Evolutionary conservation across 1,140 invertebrate genomes (phyloP).

Genomic region (Vanessa atalanta): DNA sequence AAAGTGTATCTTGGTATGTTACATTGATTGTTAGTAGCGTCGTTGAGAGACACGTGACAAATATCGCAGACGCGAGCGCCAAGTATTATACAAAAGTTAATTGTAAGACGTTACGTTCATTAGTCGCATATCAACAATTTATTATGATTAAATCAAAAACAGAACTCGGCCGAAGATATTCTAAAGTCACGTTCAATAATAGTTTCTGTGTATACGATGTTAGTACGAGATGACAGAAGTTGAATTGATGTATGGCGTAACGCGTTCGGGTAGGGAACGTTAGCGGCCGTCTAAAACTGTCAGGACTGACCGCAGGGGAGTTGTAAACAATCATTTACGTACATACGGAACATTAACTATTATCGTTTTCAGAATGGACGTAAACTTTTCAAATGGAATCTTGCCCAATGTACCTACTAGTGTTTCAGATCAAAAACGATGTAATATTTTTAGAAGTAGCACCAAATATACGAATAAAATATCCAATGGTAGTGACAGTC

Average conservation of each 20-base stretch:
- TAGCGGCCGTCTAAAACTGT: conserved; percentile 19
- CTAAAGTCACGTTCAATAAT: conserved; percentile 13
- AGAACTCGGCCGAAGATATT: neutral
- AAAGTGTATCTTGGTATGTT: conserved; percentile 4
- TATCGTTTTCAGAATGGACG: conserved; percentile 20
- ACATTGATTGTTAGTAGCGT: conserved; percentile 9
- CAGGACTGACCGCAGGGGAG: conserved; percentile 23
- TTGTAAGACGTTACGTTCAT: conserved; percentile 20
- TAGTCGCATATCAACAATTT: conserved; percentile 7
- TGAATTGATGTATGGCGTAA: conserved; percentile 6
- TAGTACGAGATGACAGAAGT: conserved; percentile 1
- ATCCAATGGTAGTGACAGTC: no score
- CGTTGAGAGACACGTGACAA: conserved; percentile 17
- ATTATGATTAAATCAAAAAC: neutral
- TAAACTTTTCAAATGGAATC: conserved; percentile 22
- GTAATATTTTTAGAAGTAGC: no score
- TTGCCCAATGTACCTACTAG: conserved; percentile 18
- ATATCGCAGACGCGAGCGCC: conserved; percentile 3
- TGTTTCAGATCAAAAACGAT: neutral
- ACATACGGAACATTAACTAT: conserved; percentile 16
- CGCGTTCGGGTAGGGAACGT: neutral
- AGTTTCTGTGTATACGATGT: conserved; percentile 1
- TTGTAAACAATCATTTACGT: conserved; percentile 34
- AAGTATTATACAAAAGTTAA: conserved; percentile 17
- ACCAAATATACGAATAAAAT: no score